phyloP scores from a whole-genome alignment of 2,888 invertebrate species.

The Eupithecia dodoneata region DNA sequence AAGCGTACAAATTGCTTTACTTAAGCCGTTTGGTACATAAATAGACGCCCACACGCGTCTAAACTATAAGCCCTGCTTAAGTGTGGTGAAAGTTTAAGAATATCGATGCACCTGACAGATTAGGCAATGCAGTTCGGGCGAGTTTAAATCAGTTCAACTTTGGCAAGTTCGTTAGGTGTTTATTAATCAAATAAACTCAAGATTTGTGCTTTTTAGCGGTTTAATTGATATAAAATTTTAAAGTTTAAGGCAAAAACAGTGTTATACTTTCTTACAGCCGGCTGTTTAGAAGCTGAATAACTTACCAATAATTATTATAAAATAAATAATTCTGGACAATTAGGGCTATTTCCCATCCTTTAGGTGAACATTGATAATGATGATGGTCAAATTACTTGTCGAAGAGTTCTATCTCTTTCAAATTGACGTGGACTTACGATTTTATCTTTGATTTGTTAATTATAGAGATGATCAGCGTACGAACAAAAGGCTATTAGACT shows the following conservation, averaged over 20 bases:
- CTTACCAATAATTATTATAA: no score
- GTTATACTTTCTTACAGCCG: not conserved
- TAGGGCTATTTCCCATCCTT: no score
- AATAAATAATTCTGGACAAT: no score
- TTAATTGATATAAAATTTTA: not conserved
- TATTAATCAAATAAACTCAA: not conserved
- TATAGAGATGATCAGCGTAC: not conserved
- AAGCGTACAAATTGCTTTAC: constrained; percentile 48
- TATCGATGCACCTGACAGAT: constrained; percentile 27
- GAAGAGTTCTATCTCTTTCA: no score
- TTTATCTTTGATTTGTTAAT: not conserved
- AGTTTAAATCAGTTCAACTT: not conserved
- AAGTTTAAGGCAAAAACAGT: not conserved
- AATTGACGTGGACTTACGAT: not conserved
- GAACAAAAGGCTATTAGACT: not conserved
- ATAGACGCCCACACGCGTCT: constrained; percentile 53
- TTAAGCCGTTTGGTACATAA: constrained; percentile 50
- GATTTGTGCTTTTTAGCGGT: not conserved
- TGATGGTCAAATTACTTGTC: no score
- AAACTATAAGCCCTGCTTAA: constrained; percentile 19
- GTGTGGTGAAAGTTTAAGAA: constrained; percentile 45
- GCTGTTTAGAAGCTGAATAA: no score
- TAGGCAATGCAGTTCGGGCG: not conserved
- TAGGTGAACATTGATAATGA: no score
- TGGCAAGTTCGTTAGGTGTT: not conserved